Percentiles rank a stretch among this genome's conserved stretches.
Evolutionary conservation across 2,113 vertebrate species (phyloP).

Genomic region (Mirza zaza): DNA sequence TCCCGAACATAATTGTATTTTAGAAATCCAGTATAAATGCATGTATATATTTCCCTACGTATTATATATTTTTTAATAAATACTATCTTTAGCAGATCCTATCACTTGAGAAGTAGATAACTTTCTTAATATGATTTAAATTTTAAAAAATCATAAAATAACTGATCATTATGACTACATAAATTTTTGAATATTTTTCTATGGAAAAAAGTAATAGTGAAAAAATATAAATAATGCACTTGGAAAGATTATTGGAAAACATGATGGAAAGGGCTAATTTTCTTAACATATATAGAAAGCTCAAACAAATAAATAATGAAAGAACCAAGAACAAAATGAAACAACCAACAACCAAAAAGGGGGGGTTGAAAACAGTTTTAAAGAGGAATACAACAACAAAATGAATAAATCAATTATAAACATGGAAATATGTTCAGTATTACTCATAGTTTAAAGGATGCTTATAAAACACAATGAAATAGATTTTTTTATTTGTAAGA

Average conservation of each 20-base stretch:
- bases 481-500: not conserved
- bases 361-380: not conserved
- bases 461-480: not conserved
- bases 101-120: not conserved
- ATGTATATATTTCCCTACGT: not conserved
- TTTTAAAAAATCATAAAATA: not conserved
- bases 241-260: not conserved
- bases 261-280: not conserved
- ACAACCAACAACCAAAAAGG: not conserved
- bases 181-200: not conserved
- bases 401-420: not conserved
- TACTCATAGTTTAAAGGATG: not conserved
- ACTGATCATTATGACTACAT: not conserved
- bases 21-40: not conserved
- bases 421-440: not conserved
- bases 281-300: not conserved
- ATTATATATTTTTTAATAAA: not conserved
- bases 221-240: not conserved
- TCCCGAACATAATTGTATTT: not conserved
- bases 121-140: not conserved
- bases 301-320: not conserved
- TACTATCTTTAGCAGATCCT: no score
- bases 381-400: not conserved
- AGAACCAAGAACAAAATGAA: not conserved
- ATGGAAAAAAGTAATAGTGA: not conserved